phyloP scores from a whole-genome alignment of 1,140 invertebrate species.

The Rhizoglyphus robini region DNA sequence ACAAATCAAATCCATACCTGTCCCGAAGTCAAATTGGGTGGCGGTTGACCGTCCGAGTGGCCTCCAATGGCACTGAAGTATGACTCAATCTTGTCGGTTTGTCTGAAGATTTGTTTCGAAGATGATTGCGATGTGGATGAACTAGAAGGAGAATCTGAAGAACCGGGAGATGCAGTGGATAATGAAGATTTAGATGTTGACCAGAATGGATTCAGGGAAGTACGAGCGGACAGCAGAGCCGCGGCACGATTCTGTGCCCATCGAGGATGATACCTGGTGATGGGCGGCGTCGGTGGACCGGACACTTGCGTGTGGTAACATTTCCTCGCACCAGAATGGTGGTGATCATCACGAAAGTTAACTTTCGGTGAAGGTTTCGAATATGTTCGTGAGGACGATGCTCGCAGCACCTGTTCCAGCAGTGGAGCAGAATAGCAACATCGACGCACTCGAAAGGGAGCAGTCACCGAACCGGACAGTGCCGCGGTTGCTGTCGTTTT shows the following conservation, averaged over 20 bases:
- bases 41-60: slow-evolving; percentile 16
- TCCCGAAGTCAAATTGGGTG: slow-evolving; percentile 16
- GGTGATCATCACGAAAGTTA: slow-evolving; percentile 1
- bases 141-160: not conserved
- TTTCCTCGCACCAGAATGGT: not conserved
- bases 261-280: too few relatives aligned
- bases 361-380: not conserved
- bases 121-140: too few relatives aligned
- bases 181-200: not conserved
- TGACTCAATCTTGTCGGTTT: slow-evolving; percentile 17
- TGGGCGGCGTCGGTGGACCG: too few relatives aligned
- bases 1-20: slow-evolving; percentile 12
- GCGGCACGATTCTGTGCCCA: too few relatives aligned
- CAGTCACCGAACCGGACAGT: not conserved
- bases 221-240: too few relatives aligned
- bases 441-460: not conserved
- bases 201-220: not conserved
- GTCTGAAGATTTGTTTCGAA: slow-evolving; percentile 1
- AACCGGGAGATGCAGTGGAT: not conserved
- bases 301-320: too few relatives aligned
- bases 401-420: not conserved
- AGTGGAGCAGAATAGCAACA: slow-evolving; percentile 8
- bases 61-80: slow-evolving; percentile 23
- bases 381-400: not conserved
- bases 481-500: not conserved